These are phyloP conservation scores for Urocolius indicus DNA, from an alignment of 2,113 vertebrate species.

Conservation along the genomic window DNA sequence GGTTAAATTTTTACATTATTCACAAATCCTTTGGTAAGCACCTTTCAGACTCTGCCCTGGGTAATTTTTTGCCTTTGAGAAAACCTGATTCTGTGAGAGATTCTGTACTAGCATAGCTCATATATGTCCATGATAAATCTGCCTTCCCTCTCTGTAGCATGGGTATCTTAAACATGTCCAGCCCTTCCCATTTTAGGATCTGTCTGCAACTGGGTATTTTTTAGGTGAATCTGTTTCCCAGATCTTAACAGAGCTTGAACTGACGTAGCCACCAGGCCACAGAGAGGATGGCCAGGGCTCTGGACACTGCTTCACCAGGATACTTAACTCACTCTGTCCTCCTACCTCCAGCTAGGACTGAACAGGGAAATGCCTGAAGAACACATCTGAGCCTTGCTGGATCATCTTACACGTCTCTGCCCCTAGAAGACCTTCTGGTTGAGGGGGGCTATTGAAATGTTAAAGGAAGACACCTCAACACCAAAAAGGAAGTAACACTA, in stretches of 20 bases:
- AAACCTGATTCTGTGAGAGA: not conserved
- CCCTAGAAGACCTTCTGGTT: not conserved
- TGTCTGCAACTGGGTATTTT: not conserved
- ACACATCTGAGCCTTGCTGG: not conserved
- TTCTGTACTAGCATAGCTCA: not conserved
- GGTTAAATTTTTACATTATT: not conserved
- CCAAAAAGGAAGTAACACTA: not conserved
- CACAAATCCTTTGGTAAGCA: not conserved
- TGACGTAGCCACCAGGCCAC: not conserved
- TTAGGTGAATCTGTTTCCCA: not conserved
- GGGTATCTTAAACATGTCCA: not conserved
- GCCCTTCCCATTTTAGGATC: not conserved
- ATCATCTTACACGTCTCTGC: fast-evolving
- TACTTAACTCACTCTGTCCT: not conserved
- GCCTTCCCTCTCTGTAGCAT: not conserved
- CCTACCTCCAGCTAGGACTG: not conserved
- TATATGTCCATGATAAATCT: not conserved
- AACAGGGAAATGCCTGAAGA: slow-evolving; percentile 51
- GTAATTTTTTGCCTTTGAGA: not conserved
- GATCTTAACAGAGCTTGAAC: not conserved
- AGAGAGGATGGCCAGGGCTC: not conserved
- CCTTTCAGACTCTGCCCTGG: not conserved
- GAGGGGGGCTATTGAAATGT: not conserved
- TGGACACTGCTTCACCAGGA: not conserved
- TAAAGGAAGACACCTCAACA: not conserved